Conservation (phyloP, 2,797 vertebrate species). For the Eremophila alpestris region DNA sequence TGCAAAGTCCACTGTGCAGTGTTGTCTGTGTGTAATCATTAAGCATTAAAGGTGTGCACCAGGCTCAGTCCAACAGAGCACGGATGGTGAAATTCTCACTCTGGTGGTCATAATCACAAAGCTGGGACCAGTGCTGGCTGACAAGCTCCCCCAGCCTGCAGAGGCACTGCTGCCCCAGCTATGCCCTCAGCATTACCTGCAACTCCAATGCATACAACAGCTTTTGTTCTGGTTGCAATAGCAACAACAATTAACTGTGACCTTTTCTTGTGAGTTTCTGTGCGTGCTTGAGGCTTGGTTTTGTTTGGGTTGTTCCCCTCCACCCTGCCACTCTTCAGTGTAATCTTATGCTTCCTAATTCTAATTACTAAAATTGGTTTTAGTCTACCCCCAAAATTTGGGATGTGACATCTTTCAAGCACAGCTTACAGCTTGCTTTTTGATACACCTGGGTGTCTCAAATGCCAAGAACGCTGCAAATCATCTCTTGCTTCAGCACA, state of each 20-base stretch:
- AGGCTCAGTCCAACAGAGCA: background rate
- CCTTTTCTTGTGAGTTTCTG: background rate
- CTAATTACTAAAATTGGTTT: background rate
- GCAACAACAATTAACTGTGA: background rate
- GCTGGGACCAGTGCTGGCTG: background rate
- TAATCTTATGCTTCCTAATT: background rate
- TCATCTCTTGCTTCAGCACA: background rate
- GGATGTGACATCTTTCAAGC: background rate
- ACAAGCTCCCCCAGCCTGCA: background rate
- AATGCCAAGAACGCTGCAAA: background rate
- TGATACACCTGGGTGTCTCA: background rate
- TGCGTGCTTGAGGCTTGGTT: background rate
- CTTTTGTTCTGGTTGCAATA: background rate
- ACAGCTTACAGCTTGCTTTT: background rate
- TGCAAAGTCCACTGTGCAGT: background rate
- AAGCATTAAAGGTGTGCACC: background rate
- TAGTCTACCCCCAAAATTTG: background rate
- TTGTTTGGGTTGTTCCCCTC: background rate
- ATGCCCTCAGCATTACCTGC: fast-evolving
- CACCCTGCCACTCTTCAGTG: background rate
- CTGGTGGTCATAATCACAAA: background rate
- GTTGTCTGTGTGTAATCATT: background rate
- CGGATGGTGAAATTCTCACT: background rate
- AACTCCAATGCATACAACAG: fast-evolving
- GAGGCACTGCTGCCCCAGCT: background rate